Evolutionary conservation across 2,888 invertebrate species (phyloP).

Genomic region (Metopia argyrocephala): DNA sequence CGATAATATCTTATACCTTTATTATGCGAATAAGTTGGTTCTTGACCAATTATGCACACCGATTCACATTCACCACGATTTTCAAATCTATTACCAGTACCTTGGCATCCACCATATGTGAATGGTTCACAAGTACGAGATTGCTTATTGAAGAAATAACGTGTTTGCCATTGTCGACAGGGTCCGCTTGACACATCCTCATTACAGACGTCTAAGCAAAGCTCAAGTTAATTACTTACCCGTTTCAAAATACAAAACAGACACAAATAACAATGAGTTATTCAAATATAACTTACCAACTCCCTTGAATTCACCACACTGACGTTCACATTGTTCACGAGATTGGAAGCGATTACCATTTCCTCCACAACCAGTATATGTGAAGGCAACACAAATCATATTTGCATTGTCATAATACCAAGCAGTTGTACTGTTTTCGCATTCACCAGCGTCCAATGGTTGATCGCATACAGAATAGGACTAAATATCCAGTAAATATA

Average conservation of each 20-base stretch:
- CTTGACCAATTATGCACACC: slow-evolving; percentile 83
- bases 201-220: slow-evolving; percentile 84
- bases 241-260: slow-evolving; percentile 83
- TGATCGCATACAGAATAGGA: slow-evolving; percentile 75
- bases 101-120: slow-evolving; percentile 89
- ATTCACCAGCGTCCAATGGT: slow-evolving; percentile 84
- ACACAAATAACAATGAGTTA: too few relatives aligned
- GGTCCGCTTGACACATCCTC: slow-evolving; percentile 84
- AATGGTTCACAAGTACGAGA: slow-evolving; percentile 84
- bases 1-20: slow-evolving; percentile 30
- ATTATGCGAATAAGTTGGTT: slow-evolving; percentile 75
- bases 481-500: slow-evolving; percentile 61
- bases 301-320: slow-evolving; percentile 86
- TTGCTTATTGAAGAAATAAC: slow-evolving; percentile 84
- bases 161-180: slow-evolving; percentile 82
- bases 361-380: slow-evolving; percentile 86
- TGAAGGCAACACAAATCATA: slow-evolving; percentile 82
- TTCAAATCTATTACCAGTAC: slow-evolving; percentile 91
- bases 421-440: slow-evolving; percentile 82
- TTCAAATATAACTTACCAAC: slow-evolving; percentile 80
- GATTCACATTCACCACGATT: slow-evolving; percentile 86
- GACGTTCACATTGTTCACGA: slow-evolving; percentile 87
- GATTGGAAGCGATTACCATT: slow-evolving; percentile 87
- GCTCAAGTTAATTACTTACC: slow-evolving; percentile 79
- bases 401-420: slow-evolving; percentile 86